Conservation (phyloP, 2,888 invertebrate species). For the Imbricaverruca yamaguchii region DNA sequence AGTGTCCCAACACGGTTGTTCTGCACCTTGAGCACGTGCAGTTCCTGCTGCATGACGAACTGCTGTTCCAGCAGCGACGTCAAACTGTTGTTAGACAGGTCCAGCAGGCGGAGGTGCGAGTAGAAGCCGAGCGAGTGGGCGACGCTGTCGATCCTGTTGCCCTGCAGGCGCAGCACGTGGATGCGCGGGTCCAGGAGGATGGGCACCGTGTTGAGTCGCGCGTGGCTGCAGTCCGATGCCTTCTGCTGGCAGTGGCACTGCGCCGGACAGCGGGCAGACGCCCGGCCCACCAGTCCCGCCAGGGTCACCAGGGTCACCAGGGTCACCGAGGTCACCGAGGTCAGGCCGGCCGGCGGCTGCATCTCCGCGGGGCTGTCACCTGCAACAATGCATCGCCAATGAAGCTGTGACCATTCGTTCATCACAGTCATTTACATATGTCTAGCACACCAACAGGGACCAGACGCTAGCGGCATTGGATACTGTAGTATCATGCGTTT, state of each 20-base stretch:
- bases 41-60: neutral
- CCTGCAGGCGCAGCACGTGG: neutral
- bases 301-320: neutral
- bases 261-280: neutral
- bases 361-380: neutral
- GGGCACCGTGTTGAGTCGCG: neutral
- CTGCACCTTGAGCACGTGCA: neutral
- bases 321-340: neutral
- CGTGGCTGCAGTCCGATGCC: neutral
- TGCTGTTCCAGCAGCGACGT: neutral
- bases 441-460: too few species aligned
- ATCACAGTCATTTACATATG: too few species aligned
- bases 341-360: neutral
- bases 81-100: slow-evolving; percentile 10
- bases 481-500: too few species aligned
- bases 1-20: neutral
- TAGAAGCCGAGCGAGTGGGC: neutral
- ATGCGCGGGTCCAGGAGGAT: slow-evolving; percentile 4
- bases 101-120: neutral
- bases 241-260: neutral
- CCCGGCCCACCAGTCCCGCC: neutral
- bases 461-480: too few species aligned
- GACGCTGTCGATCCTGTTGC: neutral
- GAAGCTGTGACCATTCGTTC: too few species aligned
- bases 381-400: neutral